Percentiles rank a stretch among this genome's conserved stretches.
Evolutionary conservation across 2,797 vertebrate species (phyloP).

Genomic region (Notoglanidium macrostoma): DNA sequence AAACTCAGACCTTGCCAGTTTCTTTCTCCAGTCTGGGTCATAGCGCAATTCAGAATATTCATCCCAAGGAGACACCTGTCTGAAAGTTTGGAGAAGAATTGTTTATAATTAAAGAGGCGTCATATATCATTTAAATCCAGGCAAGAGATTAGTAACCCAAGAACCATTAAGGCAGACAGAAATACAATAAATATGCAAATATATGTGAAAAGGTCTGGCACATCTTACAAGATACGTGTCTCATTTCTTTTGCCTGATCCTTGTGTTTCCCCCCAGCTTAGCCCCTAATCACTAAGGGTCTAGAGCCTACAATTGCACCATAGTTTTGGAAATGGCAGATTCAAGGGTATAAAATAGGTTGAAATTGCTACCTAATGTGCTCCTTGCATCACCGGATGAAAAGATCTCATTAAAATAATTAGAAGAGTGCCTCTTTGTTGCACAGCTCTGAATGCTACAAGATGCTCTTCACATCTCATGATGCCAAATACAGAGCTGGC

Average conservation of each 20-base stretch:
- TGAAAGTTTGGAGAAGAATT: constrained; percentile 38
- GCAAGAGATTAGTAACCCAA: background rate
- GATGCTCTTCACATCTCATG: constrained; percentile 73
- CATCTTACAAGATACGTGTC: constrained; percentile 37
- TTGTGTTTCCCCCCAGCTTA: constrained; percentile 73
- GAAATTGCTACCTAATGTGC: constrained; percentile 82
- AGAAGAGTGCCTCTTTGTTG: constrained; percentile 83
- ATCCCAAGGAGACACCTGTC: constrained; percentile 61
- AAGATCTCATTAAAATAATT: constrained; percentile 86
- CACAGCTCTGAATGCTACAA: constrained; percentile 73
- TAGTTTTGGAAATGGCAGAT: constrained; percentile 79
- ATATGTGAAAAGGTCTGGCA: constrained; percentile 17
- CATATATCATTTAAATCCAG: background rate
- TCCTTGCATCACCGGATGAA: constrained; percentile 82
- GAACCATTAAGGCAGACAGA: background rate
- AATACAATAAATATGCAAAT: constrained; percentile 28
- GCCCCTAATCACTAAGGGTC: constrained; percentile 71
- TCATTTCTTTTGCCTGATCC: constrained; percentile 61
- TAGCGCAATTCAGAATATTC: constrained; percentile 73
- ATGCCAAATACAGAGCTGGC: constrained; percentile 69
- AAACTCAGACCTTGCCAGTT: constrained; percentile 47
- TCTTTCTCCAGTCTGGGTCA: constrained; percentile 77
- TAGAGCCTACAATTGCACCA: constrained; percentile 72
- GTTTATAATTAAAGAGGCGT: background rate
- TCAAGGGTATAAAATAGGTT: constrained; percentile 81